A percentile compares a stretch with the other conserved stretches of the same genome.
Conservation (phyloP, 2,888 invertebrate species). For the Cetonia aurata region DNA sequence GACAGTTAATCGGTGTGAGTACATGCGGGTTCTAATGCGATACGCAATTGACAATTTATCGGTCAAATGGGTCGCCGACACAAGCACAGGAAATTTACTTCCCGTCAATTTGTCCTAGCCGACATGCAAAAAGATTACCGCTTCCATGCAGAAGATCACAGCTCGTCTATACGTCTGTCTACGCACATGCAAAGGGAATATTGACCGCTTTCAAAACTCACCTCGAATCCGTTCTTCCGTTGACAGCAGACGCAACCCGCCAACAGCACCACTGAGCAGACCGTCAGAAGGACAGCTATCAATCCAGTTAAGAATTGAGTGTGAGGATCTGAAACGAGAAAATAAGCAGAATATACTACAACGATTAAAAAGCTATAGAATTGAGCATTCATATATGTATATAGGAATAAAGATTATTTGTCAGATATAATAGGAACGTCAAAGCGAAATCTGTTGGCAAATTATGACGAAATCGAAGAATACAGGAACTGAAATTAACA, state of each 20-base stretch:
- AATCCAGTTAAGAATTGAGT: conserved; percentile 63
- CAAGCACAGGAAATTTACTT: conserved; percentile 41
- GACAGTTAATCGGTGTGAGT: conserved; percentile 22
- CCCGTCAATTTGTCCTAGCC: conserved; percentile 36
- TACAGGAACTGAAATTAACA: too few relatives aligned
- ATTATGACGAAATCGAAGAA: too few relatives aligned
- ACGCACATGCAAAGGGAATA: conserved; percentile 10
- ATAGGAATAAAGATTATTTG: too few relatives aligned
- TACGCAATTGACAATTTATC: conserved; percentile 38
- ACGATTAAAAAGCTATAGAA: too few relatives aligned
- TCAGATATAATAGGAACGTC: too few relatives aligned
- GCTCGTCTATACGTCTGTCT: neutral
- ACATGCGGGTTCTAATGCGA: conserved; percentile 24
- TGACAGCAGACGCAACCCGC: conserved; percentile 66
- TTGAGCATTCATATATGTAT: too few relatives aligned
- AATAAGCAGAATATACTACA: neutral
- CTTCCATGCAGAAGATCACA: conserved; percentile 36
- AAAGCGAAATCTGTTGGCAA: too few relatives aligned
- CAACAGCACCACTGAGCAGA: conserved; percentile 63
- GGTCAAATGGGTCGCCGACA: conserved; percentile 39
- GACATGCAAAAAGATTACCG: conserved; percentile 39
- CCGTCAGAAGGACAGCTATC: conserved; percentile 63
- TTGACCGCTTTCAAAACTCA: conserved; percentile 52
- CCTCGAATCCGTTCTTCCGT: conserved; percentile 67
- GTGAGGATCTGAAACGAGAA: conserved; percentile 59